phyloP scores from a whole-genome alignment of 2,113 vertebrate species.

The Myotis yumanensis region DNA sequence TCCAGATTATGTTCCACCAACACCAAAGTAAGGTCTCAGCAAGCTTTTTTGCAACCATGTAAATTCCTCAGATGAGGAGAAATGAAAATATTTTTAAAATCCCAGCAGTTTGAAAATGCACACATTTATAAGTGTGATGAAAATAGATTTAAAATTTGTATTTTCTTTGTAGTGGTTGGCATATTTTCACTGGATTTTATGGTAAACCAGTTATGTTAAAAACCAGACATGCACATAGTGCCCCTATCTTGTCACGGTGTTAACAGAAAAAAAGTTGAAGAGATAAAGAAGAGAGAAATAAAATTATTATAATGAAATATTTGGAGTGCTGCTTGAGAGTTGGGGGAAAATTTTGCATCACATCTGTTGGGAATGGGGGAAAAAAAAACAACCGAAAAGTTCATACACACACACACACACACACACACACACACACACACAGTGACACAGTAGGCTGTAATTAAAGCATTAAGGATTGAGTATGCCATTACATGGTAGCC shows the following conservation, averaged over 20 bases:
- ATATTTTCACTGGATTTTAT: constrained; percentile 28
- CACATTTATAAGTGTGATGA: constrained; percentile 25
- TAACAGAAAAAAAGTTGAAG: constrained; percentile 38
- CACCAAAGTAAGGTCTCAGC: constrained; percentile 49
- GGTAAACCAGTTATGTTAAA: constrained; percentile 34
- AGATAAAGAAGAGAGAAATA: constrained; percentile 2
- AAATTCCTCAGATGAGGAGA: constrained; percentile 51
- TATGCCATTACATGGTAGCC: not conserved
- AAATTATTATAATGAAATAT: not conserved
- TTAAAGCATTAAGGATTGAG: not conserved
- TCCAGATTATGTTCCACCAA: constrained; percentile 51
- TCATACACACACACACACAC: too few species aligned
- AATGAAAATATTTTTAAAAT: constrained; percentile 25
- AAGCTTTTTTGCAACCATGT: constrained; percentile 37
- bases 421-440: too few species aligned
- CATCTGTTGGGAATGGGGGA: not conserved
- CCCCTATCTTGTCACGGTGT: constrained; percentile 4
- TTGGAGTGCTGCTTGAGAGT: constrained; percentile 9
- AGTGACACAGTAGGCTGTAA: not conserved
- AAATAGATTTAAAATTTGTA: constrained; percentile 28
- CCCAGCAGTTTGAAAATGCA: not conserved
- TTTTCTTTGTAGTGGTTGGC: constrained; percentile 2
- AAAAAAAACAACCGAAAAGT: not conserved
- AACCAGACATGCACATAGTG: not conserved
- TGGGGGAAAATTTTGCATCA: not conserved